These are phyloP conservation scores for Clarias platycephalus DNA, from an alignment of 2,797 vertebrate species.

Conservation along the genomic window DNA sequence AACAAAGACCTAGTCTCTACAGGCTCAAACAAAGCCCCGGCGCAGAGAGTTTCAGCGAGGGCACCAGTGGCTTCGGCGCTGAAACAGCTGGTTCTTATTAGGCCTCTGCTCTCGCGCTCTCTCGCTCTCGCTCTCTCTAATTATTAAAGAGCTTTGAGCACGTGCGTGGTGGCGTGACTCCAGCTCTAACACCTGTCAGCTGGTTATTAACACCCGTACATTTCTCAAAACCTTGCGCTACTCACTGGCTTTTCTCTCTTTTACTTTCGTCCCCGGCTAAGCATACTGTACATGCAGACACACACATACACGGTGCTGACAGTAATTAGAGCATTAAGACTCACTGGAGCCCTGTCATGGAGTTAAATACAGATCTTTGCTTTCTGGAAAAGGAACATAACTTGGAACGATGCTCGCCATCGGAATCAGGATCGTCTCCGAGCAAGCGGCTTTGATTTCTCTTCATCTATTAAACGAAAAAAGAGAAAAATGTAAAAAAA, in stretches of 20 bases:
- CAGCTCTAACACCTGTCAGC: constrained; percentile 63
- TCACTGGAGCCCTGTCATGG: constrained; percentile 39
- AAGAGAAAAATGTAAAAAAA: too few species aligned
- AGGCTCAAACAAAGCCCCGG: constrained; percentile 13
- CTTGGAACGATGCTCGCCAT: constrained; percentile 8
- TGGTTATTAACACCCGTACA: constrained; percentile 58
- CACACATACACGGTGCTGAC: constrained; percentile 40
- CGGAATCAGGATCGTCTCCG: constrained; percentile 5
- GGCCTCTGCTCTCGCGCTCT: constrained; percentile 38
- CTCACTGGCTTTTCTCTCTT: constrained; percentile 19
- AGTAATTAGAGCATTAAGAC: constrained; percentile 56
- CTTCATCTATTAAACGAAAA: too few species aligned
- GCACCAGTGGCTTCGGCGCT: constrained; percentile 25
- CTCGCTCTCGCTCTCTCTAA: constrained; percentile 30
- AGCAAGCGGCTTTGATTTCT: neutral
- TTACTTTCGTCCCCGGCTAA: constrained; percentile 17
- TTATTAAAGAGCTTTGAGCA: constrained; percentile 57
- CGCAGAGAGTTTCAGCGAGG: constrained; percentile 1
- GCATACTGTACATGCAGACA: constrained; percentile 25
- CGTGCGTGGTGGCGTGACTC: constrained; percentile 54
- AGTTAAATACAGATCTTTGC: constrained; percentile 44
- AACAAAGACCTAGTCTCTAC: constrained; percentile 24
- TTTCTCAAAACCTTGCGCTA: constrained; percentile 43
- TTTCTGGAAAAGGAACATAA: constrained; percentile 34
- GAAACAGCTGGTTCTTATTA: constrained; percentile 67